A percentile compares a stretch with the other conserved stretches of the same genome.
Conservation (phyloP, 2,888 invertebrate genomes). For the Siphonodentalium dalli region DNA sequence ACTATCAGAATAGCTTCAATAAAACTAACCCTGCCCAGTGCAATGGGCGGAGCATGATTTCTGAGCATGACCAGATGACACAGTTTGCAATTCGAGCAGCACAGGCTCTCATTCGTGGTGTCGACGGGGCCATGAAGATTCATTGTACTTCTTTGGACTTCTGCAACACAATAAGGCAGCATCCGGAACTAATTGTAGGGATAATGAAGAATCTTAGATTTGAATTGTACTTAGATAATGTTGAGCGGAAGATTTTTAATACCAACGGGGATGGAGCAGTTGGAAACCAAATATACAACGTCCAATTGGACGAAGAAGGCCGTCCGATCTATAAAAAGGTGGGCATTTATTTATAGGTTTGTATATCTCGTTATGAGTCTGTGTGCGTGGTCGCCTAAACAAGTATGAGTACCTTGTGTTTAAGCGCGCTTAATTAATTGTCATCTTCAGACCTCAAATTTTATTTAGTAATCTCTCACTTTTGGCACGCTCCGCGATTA, state of each 20-base stretch:
- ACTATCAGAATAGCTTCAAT: slow-evolving; percentile 9
- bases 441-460: too few species aligned
- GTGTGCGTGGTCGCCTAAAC: too few species aligned
- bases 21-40: too few species aligned
- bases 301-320: neutral
- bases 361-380: too few species aligned
- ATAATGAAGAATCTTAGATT: slow-evolving; percentile 1
- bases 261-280: slow-evolving; percentile 22
- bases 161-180: slow-evolving; percentile 5
- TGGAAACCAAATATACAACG: slow-evolving; percentile 19
- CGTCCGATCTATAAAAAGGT: too few species aligned
- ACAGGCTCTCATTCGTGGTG: slow-evolving; percentile 9
- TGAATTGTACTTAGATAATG: slow-evolving; percentile 1
- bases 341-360: too few species aligned
- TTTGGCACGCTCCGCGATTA: too few species aligned
- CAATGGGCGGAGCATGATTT: slow-evolving; percentile 8
- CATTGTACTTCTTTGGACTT: slow-evolving; percentile 8
- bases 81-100: slow-evolving; percentile 13
- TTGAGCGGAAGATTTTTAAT: slow-evolving; percentile 4
- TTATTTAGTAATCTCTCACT: too few species aligned
- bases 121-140: slow-evolving; percentile 1
- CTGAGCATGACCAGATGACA: slow-evolving; percentile 10
- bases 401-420: too few species aligned
- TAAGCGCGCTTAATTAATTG: too few species aligned
- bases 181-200: neutral